A percentile compares a stretch with the other conserved stretches of the same genome.
These are phyloP conservation scores for Hylomyscus alleni DNA, from an alignment of 2,797 vertebrate species.

Conservation along the genomic window DNA sequence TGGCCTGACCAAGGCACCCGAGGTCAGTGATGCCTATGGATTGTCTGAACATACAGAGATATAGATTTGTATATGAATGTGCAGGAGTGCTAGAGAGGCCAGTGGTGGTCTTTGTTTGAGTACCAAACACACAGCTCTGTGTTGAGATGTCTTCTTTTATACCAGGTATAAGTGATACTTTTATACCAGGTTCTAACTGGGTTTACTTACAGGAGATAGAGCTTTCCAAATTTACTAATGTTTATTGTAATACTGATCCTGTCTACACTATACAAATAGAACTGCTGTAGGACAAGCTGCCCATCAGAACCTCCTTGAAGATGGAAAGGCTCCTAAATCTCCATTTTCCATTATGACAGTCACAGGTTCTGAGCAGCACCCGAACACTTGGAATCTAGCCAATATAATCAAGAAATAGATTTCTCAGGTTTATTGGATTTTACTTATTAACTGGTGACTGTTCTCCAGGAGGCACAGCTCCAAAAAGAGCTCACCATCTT, in stretches of 20 bases:
- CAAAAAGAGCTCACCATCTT: not conserved
- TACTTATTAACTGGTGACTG: not conserved
- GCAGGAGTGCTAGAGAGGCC: accelerated
- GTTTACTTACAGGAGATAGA: not conserved
- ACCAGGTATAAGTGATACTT: not conserved
- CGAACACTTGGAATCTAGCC: not conserved
- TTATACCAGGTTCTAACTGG: not conserved
- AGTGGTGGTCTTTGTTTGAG: not conserved
- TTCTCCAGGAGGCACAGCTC: not conserved
- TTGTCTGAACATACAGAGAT: accelerated
- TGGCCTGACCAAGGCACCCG: conserved; percentile 93
- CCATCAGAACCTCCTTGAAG: not conserved
- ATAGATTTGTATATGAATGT: not conserved
- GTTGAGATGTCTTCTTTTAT: too few species aligned
- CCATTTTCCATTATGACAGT: accelerated
- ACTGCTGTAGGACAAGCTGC: too few species aligned
- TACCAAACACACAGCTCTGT: accelerated
- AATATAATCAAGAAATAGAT: accelerated
- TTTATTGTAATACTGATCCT: not conserved
- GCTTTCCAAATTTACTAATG: not conserved
- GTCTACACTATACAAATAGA: too few species aligned
- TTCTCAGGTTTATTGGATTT: not conserved
- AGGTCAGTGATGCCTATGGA: conserved; percentile 89
- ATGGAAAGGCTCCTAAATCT: not conserved
- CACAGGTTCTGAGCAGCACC: accelerated